These are phyloP conservation scores for Larimichthys crocea DNA, from an alignment of 2,113 vertebrate species.

Conservation along the genomic window DNA sequence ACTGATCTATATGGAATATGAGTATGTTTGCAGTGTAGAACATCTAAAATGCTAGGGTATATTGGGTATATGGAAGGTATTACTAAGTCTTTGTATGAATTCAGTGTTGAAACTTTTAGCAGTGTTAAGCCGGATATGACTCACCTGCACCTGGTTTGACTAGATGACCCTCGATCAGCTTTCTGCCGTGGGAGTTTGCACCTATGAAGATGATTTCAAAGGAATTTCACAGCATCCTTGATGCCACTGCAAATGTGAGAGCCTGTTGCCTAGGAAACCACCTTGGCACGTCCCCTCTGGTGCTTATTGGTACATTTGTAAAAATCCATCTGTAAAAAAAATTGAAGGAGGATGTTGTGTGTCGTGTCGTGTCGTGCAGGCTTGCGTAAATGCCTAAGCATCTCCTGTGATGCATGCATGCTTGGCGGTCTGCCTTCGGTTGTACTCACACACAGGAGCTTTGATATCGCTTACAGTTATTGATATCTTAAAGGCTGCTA, in stretches of 20 bases:
- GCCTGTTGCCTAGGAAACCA: constrained; percentile 78
- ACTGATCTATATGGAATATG: background rate
- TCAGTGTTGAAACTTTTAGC: constrained; percentile 4
- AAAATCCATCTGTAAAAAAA: constrained; percentile 35
- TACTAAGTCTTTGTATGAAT: background rate
- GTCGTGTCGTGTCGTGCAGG: background rate
- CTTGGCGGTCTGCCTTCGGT: constrained; percentile 11
- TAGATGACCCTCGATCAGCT: constrained; percentile 27
- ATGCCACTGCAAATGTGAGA: constrained; percentile 50
- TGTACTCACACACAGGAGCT: constrained; percentile 12
- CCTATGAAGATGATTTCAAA: constrained; percentile 44
- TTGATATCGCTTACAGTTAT: constrained; percentile 55
- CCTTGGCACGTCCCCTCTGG: constrained; percentile 61
- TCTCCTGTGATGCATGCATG: background rate
- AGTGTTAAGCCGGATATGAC: constrained; percentile 27
- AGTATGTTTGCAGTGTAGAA: background rate
- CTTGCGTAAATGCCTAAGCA: background rate
- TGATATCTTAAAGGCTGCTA: constrained; percentile 15
- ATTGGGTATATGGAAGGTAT: background rate
- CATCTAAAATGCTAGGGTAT: background rate
- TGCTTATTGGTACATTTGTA: constrained; percentile 21
- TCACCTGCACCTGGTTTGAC: constrained; percentile 23
- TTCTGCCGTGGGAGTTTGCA: constrained; percentile 32
- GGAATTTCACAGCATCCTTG: constrained; percentile 48
- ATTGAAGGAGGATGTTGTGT: constrained; percentile 4